A percentile compares a stretch with the other conserved stretches of the same genome.
Conservation (phyloP, 2,888 invertebrate species). For the Carpatolechia fugitivella region DNA sequence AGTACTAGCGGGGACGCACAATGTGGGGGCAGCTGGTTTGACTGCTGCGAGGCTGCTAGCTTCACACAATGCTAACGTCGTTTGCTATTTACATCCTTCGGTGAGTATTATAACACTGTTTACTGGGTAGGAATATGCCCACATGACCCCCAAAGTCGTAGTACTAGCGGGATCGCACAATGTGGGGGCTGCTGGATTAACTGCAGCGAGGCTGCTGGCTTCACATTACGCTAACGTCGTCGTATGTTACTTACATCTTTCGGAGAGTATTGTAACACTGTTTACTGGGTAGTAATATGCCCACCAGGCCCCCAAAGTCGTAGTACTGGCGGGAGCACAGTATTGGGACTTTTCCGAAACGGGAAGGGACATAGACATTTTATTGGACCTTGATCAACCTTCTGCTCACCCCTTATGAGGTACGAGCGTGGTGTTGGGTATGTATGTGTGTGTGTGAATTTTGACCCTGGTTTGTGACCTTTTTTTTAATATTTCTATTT, state of each 20-base stretch:
- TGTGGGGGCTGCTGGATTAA: slow-evolving; percentile 79
- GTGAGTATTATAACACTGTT: slow-evolving; percentile 19
- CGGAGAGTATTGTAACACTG: slow-evolving; percentile 20
- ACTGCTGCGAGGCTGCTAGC: slow-evolving; percentile 89
- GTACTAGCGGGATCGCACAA: slow-evolving; percentile 85
- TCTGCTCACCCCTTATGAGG: no score
- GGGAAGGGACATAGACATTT: no score
- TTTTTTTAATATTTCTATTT: no score
- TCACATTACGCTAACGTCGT: slow-evolving; percentile 88
- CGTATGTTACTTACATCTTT: slow-evolving; percentile 77
- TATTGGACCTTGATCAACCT: no score
- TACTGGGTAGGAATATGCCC: slow-evolving; percentile 84
- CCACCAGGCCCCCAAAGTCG: slow-evolving; percentile 92
- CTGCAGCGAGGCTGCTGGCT: slow-evolving; percentile 88
- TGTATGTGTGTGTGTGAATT: no score
- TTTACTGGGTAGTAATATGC: slow-evolving; percentile 80
- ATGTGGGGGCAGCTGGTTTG: slow-evolving; percentile 78
- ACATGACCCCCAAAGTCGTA: slow-evolving; percentile 91
- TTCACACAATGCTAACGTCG: slow-evolving; percentile 88
- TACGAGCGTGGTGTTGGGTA: no score
- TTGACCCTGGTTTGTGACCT: no score
- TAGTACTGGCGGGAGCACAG: slow-evolving; percentile 85
- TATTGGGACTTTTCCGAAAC: slow-evolving; percentile 62
- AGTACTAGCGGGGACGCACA: slow-evolving; percentile 85
- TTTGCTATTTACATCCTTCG: slow-evolving; percentile 73